These are phyloP conservation scores for Mechanitis mazaeus DNA, from an alignment of 2,888 invertebrate species.

Conservation along the genomic window DNA sequence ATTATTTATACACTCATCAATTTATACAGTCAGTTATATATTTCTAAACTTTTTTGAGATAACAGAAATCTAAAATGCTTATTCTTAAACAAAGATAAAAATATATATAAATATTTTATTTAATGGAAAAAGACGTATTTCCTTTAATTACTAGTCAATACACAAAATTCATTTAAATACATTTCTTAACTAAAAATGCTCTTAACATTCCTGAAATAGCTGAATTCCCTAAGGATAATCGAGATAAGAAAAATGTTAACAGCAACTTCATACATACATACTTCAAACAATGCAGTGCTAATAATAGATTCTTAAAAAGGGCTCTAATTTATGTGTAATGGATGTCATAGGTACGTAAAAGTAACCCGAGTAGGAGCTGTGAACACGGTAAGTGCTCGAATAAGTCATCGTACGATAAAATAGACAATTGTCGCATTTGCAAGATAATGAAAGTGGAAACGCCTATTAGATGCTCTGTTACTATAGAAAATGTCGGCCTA, in stretches of 20 bases:
- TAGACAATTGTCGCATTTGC: constrained; percentile 46
- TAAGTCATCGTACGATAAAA: constrained; percentile 49
- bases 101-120: no score
- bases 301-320: neutral
- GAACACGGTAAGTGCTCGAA: constrained; percentile 15
- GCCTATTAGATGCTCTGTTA: constrained; percentile 34
- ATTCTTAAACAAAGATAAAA: no score
- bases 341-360: constrained; percentile 25
- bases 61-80: no score
- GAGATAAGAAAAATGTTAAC: neutral
- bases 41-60: no score
- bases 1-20: no score
- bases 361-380: constrained; percentile 20
- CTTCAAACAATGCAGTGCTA: neutral
- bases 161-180: no score
- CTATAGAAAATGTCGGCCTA: constrained; percentile 40
- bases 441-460: constrained; percentile 47
- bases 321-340: constrained; percentile 21
- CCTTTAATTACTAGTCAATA: no score
- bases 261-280: neutral
- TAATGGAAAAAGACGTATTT: no score
- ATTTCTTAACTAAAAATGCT: neutral
- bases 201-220: constrained; percentile 4
- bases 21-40: no score
- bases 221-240: no score